A percentile compares a stretch with the other conserved stretches of the same genome.
These are phyloP conservation scores for Hydrolagus colliei DNA, from an alignment of 2,797 vertebrate genomes.

Conservation along the genomic window DNA sequence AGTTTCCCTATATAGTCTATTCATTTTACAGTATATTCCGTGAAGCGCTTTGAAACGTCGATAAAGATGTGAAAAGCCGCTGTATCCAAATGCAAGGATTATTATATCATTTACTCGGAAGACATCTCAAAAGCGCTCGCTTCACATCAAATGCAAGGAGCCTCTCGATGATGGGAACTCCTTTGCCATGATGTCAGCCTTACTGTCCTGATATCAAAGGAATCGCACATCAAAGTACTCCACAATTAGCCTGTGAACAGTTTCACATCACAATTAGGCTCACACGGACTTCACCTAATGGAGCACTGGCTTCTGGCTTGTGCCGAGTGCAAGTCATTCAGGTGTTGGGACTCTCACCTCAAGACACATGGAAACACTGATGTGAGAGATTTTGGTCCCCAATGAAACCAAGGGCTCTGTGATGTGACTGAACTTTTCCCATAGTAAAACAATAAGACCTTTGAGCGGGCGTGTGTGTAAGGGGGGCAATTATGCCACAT, in stretches of 20 bases:
- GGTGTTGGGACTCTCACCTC: constrained; percentile 14
- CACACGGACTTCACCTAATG: constrained; percentile 23
- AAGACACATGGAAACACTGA: constrained; percentile 18
- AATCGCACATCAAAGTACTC: constrained; percentile 22
- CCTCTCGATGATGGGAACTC: constrained; percentile 4
- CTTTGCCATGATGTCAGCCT: not conserved
- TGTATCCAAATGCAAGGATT: too few species aligned
- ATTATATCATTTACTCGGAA: too few species aligned
- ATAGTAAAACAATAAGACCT: too few species aligned
- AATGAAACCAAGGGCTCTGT: too few species aligned
- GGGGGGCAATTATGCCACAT: too few species aligned
- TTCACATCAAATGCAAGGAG: not conserved
- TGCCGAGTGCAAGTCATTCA: constrained; percentile 16
- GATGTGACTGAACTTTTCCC: too few species aligned
- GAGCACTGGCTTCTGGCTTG: not conserved
- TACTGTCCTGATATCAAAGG: not conserved
- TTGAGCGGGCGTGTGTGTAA: too few species aligned
- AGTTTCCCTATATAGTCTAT: too few species aligned
- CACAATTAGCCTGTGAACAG: not conserved
- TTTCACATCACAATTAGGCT: not conserved
- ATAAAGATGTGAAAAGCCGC: too few species aligned
- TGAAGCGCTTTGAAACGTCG: too few species aligned
- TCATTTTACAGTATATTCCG: too few species aligned
- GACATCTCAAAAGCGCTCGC: too few species aligned
- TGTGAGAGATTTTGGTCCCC: not conserved